phyloP scores from a whole-genome alignment of 2,113 vertebrate species.

The Brachyistius frenatus region DNA sequence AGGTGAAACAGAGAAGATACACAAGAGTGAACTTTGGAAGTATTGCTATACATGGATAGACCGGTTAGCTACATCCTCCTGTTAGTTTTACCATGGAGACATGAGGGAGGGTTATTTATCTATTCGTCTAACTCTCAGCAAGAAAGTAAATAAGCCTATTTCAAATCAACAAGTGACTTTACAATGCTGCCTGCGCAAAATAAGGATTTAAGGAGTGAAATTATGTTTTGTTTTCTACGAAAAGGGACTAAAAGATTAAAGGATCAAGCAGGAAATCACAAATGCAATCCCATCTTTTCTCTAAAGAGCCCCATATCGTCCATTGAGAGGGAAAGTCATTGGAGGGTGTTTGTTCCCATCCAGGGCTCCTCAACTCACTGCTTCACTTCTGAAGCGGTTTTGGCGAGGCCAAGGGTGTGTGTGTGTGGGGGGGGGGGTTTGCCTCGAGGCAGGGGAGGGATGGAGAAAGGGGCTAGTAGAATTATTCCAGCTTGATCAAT shows the following conservation, averaged over 20 bases:
- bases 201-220: constrained; percentile 57
- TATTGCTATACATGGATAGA: no score
- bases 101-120: background rate
- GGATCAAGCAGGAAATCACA: constrained; percentile 79
- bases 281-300: constrained; percentile 61
- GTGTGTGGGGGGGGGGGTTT: constrained; percentile 24
- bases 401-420: background rate
- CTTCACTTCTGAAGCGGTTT: constrained; percentile 69
- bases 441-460: constrained; percentile 48
- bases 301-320: constrained; percentile 52
- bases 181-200: constrained; percentile 20
- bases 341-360: constrained; percentile 62
- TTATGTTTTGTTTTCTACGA: constrained; percentile 63
- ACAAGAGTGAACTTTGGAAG: background rate
- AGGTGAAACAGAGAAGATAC: no score
- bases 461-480: constrained; percentile 57
- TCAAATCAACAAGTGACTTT: constrained; percentile 52
- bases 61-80: background rate
- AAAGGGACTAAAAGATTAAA: constrained; percentile 76
- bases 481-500: constrained; percentile 79
- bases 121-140: background rate
- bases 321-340: constrained; percentile 68
- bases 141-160: background rate
- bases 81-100: background rate
- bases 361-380: constrained; percentile 69